Evolutionary conservation across 1,140 invertebrate genomes (phyloP).

Genomic region (Cepaea nemoralis): DNA sequence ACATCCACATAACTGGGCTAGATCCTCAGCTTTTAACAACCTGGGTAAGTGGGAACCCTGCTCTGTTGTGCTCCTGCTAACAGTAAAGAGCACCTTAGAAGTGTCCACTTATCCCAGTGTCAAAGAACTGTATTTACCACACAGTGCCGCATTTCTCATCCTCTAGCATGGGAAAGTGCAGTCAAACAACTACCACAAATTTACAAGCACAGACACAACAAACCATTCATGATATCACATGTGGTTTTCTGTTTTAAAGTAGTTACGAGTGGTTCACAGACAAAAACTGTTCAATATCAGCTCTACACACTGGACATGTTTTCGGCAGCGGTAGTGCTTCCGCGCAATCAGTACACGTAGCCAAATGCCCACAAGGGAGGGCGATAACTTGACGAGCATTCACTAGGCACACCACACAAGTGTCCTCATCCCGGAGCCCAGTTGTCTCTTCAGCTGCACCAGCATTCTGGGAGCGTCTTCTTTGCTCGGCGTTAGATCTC

Average conservation of each 20-base stretch:
- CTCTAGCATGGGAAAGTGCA: no score
- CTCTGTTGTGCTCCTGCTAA: no score
- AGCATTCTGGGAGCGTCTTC: neutral
- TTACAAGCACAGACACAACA: no score
- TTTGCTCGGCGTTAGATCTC: neutral
- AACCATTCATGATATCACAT: no score
- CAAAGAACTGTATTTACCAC: no score
- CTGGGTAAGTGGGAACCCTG: no score
- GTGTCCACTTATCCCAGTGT: no score
- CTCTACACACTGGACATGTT: conserved; percentile 70
- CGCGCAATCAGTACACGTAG: conserved; percentile 70
- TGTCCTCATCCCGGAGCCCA: conserved; percentile 41
- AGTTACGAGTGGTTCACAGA: conserved; percentile 63
- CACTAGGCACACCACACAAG: conserved; percentile 70
- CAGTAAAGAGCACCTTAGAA: no score
- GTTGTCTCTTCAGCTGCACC: neutral
- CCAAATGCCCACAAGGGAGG: conserved; percentile 71
- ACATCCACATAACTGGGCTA: no score
- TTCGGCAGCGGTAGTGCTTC: conserved; percentile 58
- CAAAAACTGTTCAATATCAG: conserved; percentile 56
- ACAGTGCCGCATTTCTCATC: no score
- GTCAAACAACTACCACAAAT: no score
- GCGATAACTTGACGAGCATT: conserved; percentile 69
- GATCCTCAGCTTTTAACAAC: no score
- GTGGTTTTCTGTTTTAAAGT: neutral